These are phyloP conservation scores for Dendrophyllia cribrosa DNA, from an alignment of 64 coral and sea anemone species.

Conservation along the genomic window DNA sequence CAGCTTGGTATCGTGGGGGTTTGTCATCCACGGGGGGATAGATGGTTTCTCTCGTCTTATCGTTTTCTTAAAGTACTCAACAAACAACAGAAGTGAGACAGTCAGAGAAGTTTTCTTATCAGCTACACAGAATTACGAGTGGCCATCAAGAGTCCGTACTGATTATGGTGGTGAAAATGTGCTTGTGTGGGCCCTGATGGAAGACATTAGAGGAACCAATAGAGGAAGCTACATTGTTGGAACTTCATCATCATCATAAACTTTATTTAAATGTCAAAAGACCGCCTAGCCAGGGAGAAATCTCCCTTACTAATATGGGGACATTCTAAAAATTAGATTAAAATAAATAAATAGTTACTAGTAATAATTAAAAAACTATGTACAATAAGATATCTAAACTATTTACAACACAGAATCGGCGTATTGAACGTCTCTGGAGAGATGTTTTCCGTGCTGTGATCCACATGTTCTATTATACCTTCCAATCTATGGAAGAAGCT, in stretches of 20 bases:
- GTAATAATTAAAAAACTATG: no score
- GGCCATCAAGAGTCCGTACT: slow-evolving; percentile 48
- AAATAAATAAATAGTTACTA: no score
- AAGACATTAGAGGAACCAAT: background rate
- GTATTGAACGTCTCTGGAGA: slow-evolving; percentile 61
- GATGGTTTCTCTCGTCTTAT: slow-evolving; percentile 44
- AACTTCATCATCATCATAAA: no score
- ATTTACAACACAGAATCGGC: slow-evolving; percentile 62
- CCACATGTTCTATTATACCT: slow-evolving; percentile 74
- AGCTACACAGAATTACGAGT: background rate
- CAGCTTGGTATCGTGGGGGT: slow-evolving; percentile 39
- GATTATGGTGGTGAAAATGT: slow-evolving; percentile 56
- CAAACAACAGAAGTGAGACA: slow-evolving; percentile 12
- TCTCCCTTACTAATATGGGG: no score
- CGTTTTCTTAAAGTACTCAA: background rate
- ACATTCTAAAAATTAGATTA: no score
- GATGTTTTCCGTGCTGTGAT: slow-evolving; percentile 67
- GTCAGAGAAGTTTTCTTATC: background rate
- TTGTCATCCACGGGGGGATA: slow-evolving; percentile 58
- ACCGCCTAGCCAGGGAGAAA: no score
- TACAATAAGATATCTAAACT: no score
- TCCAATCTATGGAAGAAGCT: slow-evolving; percentile 31
- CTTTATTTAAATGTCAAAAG: no score
- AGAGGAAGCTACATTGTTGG: slow-evolving; percentile 41
- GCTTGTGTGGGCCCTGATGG: slow-evolving; percentile 51